Conservation (phyloP, 23 tunicate species). For the Diplosoma virens region DNA sequence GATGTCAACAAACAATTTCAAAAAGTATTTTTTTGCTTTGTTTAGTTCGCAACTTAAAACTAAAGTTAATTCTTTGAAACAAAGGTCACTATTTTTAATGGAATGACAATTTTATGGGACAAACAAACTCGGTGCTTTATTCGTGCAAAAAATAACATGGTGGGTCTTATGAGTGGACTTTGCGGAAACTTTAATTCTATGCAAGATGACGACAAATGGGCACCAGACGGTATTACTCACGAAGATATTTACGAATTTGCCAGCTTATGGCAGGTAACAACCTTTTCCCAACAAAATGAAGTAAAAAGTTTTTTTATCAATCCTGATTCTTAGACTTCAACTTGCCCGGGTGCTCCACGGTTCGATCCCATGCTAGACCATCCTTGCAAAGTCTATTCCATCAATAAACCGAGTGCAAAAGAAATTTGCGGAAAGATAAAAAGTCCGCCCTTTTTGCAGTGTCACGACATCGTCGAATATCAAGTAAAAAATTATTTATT, state of each 20-base stretch:
- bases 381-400: conserved; percentile 82
- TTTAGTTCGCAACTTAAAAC: too few species aligned
- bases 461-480: conserved; percentile 96
- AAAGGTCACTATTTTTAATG: conserved; percentile 95
- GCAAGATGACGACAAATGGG: conserved; percentile 96
- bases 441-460: conserved; percentile 79
- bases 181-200: conserved; percentile 97
- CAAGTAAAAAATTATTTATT: too few species aligned
- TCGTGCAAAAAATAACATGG: conserved; percentile 89
- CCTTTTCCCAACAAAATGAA: not conserved
- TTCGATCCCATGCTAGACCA: conserved; percentile 73
- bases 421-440: conserved; percentile 64
- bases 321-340: conserved; percentile 40
- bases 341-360: conserved; percentile 88
- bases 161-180: conserved; percentile 86
- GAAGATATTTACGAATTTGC: conserved; percentile 94
- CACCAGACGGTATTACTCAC: conserved; percentile 98
- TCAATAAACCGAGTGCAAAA: conserved; percentile 86
- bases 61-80: too few species aligned
- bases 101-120: conserved; percentile 99
- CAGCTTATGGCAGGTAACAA: conserved; percentile 95
- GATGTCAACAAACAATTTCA: conserved; percentile 86
- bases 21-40: conserved; percentile 63
- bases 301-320: not conserved
- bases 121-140: conserved; percentile 71